Evolutionary conservation across 2,888 invertebrate genomes (phyloP), one percentile per base, ranked within the genome.

Genomic region (Philereme vetulata): DNA sequence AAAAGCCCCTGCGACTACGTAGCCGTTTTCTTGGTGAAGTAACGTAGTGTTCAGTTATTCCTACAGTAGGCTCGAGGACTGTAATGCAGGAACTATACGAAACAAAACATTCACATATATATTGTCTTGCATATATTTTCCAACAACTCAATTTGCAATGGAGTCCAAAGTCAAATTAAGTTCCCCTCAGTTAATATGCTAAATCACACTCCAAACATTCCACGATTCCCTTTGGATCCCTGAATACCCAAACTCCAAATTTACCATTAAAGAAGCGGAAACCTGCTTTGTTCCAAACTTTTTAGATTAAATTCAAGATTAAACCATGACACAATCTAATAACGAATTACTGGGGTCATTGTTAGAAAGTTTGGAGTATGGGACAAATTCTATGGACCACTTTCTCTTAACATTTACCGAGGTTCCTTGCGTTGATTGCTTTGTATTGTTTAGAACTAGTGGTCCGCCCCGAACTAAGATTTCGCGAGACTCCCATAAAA

Each of bases 291-390:
- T 54, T 46, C 40, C 32, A 21, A 68, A 68, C 52, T 64, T 66
- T 66, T 58, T 50, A 57, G 52, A 68, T 68, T 60, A 68, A 64
- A 66, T 46, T 48, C 50, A 49, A 53, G 64, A 65, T 52, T 47
- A 51, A 54, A 46, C 53, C 56, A 48, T 55, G 38, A 53, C 47
- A 52, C 45, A 65, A 58, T 57, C 60, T 45, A 60, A 65, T 62
- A 62, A 57, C 42, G 44, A 55, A 65, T 62, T 55, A 57, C 49
- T 42, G 51, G 45, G 56, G 62, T 62, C 60, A 60, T 62, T 62
- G 62, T 65, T 42, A 43, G 51, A 35, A 44, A 63, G 38, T 55
- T 61, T 33, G 43, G 48, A 58, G 49, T 57, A 64, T 64, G 55
- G 51, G 36, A 60, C 47, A 35, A 56, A 47, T 64, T 60, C 53